These are phyloP conservation scores for Artemisiospiza belli DNA, from an alignment of 2,113 vertebrate species.

Conservation along the genomic window DNA sequence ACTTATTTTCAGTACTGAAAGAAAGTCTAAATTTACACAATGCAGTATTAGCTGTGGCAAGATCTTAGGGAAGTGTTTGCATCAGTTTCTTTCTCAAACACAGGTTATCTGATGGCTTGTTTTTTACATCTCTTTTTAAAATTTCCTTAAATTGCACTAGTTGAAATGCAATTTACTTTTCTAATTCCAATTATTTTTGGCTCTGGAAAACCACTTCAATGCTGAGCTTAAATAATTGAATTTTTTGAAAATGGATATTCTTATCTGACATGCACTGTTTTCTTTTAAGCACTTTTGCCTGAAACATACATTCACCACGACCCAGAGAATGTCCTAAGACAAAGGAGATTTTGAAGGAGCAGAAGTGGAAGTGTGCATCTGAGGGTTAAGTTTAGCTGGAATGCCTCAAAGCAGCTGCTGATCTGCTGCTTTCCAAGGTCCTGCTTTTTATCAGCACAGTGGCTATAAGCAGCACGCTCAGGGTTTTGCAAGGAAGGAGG, in stretches of 20 bases:
- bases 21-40: neutral
- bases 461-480: accelerated
- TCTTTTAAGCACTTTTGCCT: neutral
- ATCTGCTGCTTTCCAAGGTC: slow-evolving; percentile 5
- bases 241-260: neutral
- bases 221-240: neutral
- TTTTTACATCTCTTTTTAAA: neutral
- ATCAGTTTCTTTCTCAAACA: neutral
- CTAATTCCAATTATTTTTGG: neutral
- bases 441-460: neutral
- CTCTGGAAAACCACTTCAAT: neutral
- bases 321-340: no score
- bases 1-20: neutral
- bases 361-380: neutral
- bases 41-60: neutral
- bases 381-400: neutral
- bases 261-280: neutral
- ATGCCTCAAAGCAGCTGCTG: neutral
- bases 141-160: neutral
- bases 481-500: neutral
- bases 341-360: neutral
- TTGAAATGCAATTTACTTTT: neutral
- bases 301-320: accelerated
- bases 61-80: neutral
- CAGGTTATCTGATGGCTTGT: neutral